Base-by-base conservation (phyloP, 1,140 invertebrate genomes). In the Mycetomoellerius zeteki region DNA sequence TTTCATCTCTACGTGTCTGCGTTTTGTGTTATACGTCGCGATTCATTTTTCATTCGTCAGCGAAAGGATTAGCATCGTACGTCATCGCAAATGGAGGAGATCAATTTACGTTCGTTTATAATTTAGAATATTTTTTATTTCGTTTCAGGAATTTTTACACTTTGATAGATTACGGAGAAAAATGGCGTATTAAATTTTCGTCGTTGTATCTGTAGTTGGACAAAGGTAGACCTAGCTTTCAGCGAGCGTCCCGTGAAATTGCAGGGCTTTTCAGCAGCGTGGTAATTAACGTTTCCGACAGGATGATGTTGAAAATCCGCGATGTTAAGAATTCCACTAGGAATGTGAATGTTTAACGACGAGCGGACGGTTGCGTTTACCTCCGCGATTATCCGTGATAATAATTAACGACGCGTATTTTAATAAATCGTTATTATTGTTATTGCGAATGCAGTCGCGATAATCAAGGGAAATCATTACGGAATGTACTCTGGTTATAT, bases 341-440 rank as follows among this genome's bases (percentile, higher is more conserved):
- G 54, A 84, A 75, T 84, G 37, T 43, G 43, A 84, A 84, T 75
- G 54, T 84, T 84, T 84, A 75, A 84, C 56, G 56, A 43, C 14
- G 54, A 84, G 37, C 54, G 54, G 37, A 84, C 54, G 24, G 24
- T 73, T 14, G 27, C 56, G 80, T 84, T 84, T 84, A 43, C 80
- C 67, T 81, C 37, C 54, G 69, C 80, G 80, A 84, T 84, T 84
- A 84, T 84, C 80, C 69, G 54, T 33, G 80, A 84, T 84, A 84
- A 84, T 84, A 84, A 84, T 84, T 84, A 84, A 84, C 69, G 80
- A 62, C 24, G 69, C 80, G 69, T 84, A 75, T 84, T 82, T 84
- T 60, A 84, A 84, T 84, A 84, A 84, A 84, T 84, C 69, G 80
- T 84, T 58, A 84, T 84, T 84, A 84, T 84, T 75, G 80, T 75